Evolutionary conservation across 2,113 vertebrate genomes (phyloP), one percentile per base, ranked within the genome.

Genomic region (Pitta sordida): DNA sequence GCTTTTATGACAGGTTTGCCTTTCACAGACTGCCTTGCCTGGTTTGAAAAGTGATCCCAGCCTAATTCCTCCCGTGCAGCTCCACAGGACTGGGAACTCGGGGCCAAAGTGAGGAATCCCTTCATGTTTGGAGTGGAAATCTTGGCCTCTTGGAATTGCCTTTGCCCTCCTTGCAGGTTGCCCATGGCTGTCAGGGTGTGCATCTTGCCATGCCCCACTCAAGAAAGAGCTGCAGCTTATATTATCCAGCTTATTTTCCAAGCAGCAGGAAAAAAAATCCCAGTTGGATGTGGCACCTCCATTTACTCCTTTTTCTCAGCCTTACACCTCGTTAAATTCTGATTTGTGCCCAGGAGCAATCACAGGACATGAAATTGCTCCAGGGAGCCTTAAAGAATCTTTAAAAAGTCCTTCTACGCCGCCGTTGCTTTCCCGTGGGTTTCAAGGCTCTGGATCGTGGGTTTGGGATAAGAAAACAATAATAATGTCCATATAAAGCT

Each of bases 231-330:
- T 68, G 48, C 8, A 30, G 75, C 32, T 59, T 92, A 92, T 90
- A 59, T 43, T 81, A 18, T 64, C 26, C 74, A 34, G 29, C 39
- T 68, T 6, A 29, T 87, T 94, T 91, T 84, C 86, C 92, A 68
- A 73, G 39, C 19, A 69, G 75, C 75, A 55, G n/a, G 69, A 84
- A 94, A 78, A 94, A 78, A 93, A 63, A 73, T 24, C 49, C 59
- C 29, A 12, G 59, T 10, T 11, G 53, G 43, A 59, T 68, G 29
- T 59, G 43, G 70, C 78, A 84, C 74, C 69, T 84, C 79, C 30
- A 59, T 60, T 81, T 44, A 36, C 24, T 92, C 75, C 75, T 48
- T 94, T 90, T 95, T 90, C 79, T 94, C 94, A 92, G 90, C 74
- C 74, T 92, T 51, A 22, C 83, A 92, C 79, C 83, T 94, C 29